Conservation (phyloP, 1,140 invertebrate genomes). For the Drosophila cardini region DNA sequence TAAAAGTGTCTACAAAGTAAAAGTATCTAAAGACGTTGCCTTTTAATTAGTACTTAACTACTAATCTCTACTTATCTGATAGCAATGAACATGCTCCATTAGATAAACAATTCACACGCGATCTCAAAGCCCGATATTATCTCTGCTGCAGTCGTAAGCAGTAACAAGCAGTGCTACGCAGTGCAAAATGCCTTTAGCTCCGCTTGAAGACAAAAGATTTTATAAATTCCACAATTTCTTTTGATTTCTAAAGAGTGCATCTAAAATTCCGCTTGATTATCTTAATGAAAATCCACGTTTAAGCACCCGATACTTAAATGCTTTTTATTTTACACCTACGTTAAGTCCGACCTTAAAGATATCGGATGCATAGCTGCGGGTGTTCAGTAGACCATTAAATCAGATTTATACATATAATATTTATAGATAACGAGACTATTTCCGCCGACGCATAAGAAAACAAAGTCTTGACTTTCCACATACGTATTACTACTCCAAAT, state of each 20-base stretch:
- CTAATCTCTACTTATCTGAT: background rate
- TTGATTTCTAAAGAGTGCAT: background rate
- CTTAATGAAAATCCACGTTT: constrained; percentile 6
- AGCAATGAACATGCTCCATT: constrained; percentile 7
- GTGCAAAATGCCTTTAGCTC: background rate
- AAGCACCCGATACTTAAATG: background rate
- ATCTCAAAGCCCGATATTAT: background rate
- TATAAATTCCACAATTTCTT: background rate
- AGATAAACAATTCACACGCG: constrained; percentile 2
- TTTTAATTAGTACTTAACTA: background rate
- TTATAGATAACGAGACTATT: constrained; percentile 18
- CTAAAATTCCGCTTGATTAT: background rate
- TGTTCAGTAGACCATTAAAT: constrained; percentile 21
- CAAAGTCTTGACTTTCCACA: constrained; percentile 35
- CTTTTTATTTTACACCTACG: constrained; percentile 10
- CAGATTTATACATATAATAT: constrained; percentile 16
- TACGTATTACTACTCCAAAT: constrained; percentile 4
- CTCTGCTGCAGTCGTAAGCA: background rate
- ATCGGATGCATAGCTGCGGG: background rate
- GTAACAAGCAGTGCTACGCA: constrained; percentile 12
- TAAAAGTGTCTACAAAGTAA: background rate
- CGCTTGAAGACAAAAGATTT: too few species aligned
- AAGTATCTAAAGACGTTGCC: background rate
- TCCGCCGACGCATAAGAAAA: constrained; percentile 23
- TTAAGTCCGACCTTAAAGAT: background rate